phyloP scores from a whole-genome alignment of 2,888 invertebrate genomes.

The Thereva unica region DNA sequence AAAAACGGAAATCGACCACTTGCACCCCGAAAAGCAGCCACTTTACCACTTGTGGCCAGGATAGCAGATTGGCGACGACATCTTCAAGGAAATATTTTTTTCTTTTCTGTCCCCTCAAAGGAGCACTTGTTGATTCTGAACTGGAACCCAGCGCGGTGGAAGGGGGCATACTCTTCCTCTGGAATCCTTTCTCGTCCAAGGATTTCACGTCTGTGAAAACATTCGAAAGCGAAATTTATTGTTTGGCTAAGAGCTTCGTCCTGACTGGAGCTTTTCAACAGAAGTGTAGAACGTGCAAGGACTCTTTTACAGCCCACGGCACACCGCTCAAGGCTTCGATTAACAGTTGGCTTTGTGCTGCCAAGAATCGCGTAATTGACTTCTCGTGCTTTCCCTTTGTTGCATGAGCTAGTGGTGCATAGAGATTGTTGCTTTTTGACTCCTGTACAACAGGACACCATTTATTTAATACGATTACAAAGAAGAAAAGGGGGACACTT shows the following conservation, averaged over 20 bases:
- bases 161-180: not conserved
- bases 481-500: too few species aligned
- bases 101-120: not conserved
- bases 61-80: conserved; percentile 13
- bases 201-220: not conserved
- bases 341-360: conserved; percentile 21
- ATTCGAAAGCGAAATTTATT: conserved; percentile 6
- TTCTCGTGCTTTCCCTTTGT: conserved; percentile 4
- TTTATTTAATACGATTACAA: too few species aligned
- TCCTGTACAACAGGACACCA: too few species aligned
- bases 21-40: conserved; percentile 14
- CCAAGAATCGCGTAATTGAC: not conserved
- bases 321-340: conserved; percentile 6
- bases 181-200: conserved; percentile 10
- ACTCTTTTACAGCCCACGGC: not conserved
- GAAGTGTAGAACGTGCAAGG: not conserved
- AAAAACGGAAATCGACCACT: conserved; percentile 14
- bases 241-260: conserved; percentile 8
- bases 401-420: not conserved
- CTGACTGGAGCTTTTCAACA: not conserved
- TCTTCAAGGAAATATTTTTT: conserved; percentile 12
- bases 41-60: not conserved
- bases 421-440: not conserved
- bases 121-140: conserved; percentile 26
- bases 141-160: conserved; percentile 1